phyloP scores from a whole-genome alignment of 2,797 vertebrate genomes.

The Microcaecilia unicolor region DNA sequence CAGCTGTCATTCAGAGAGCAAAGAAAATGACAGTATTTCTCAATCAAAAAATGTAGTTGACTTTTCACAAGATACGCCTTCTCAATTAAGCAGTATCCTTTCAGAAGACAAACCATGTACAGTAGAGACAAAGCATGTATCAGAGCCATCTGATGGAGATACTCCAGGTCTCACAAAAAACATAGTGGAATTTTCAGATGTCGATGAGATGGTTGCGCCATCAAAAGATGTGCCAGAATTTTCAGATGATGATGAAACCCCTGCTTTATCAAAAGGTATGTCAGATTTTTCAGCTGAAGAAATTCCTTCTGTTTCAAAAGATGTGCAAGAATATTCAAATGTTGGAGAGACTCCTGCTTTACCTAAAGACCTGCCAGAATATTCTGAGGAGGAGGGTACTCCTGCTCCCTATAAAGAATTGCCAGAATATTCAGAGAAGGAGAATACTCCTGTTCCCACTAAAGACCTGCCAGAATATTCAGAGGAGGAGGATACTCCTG shows the following conservation, averaged over 20 bases:
- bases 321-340: conserved; percentile 11
- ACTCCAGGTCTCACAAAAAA: conserved; percentile 1
- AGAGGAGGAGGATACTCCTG: not conserved
- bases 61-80: conserved; percentile 1
- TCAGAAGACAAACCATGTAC: no score
- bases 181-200: conserved; percentile 13
- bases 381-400: not conserved
- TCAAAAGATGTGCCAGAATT: conserved; percentile 10
- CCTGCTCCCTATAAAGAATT: conserved; percentile 4
- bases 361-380: conserved; percentile 21
- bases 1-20: conserved; percentile 40
- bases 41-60: not conserved
- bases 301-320: not conserved
- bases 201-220: conserved; percentile 1
- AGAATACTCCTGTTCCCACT: not conserved
- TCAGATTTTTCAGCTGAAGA: conserved; percentile 15
- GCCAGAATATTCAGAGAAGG: not conserved
- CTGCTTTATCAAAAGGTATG: conserved; percentile 15
- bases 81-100: conserved; percentile 3
- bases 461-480: not conserved
- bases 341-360: conserved; percentile 30
- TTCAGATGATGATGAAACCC: conserved; percentile 15
- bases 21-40: conserved; percentile 37
- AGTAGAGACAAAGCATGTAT: no score
- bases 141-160: no score